A percentile compares a stretch with the other conserved stretches of the same genome.
These are phyloP conservation scores for Graphium colonna DNA, from an alignment of 2,888 invertebrate genomes.

Conservation along the genomic window DNA sequence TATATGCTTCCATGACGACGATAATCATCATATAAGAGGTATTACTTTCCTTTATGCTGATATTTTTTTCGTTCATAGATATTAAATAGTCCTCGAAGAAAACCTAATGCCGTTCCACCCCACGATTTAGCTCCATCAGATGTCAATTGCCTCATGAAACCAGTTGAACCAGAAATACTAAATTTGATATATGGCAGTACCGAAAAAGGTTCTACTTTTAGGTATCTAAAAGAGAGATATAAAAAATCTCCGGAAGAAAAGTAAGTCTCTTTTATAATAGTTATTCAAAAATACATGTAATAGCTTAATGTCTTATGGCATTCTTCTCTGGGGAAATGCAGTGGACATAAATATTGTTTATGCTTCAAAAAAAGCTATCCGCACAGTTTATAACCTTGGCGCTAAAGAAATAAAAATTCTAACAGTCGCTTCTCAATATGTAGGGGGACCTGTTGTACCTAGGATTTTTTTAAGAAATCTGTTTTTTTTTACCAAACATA, in stretches of 20 bases:
- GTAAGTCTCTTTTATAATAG: constrained; percentile 10
- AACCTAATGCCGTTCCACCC: constrained; percentile 40
- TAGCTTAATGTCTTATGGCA: too few species aligned
- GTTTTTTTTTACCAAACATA: too few species aligned
- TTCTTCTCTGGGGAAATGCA: too few species aligned
- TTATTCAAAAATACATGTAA: too few species aligned
- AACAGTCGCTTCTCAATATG: too few species aligned
- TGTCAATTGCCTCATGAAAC: constrained; percentile 67
- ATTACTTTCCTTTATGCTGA: neutral
- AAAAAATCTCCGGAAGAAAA: constrained; percentile 75
- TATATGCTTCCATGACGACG: neutral
- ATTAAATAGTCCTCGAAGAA: constrained; percentile 45
- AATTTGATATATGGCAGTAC: constrained; percentile 67
- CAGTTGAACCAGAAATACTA: constrained; percentile 65
- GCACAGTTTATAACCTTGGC: too few species aligned
- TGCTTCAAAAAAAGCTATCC: too few species aligned
- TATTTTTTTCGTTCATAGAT: constrained; percentile 27
- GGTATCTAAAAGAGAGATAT: constrained; percentile 70
- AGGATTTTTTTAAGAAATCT: too few species aligned
- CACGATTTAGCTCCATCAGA: constrained; percentile 40
- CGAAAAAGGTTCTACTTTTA: constrained; percentile 65
- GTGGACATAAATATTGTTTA: too few species aligned
- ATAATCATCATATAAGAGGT: too few species aligned
- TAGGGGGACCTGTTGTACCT: too few species aligned
- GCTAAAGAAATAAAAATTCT: too few species aligned